A percentile compares a stretch with the other conserved stretches of the same genome.
Conservation (phyloP, 1,140 invertebrate species). For the Psix sp. region DNA sequence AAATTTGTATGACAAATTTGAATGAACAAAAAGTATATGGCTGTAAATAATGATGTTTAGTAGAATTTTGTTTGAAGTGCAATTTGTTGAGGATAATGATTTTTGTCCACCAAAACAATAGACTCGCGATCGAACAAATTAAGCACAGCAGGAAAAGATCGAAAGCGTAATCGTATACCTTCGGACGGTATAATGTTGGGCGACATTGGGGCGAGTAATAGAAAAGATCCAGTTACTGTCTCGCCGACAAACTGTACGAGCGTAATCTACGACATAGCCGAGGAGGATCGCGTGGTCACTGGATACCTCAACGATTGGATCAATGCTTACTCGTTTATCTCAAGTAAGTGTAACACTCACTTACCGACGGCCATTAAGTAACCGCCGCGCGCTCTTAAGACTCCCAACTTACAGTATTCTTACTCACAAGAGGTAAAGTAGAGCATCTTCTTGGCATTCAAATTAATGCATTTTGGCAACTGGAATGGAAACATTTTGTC, state of each 20-base stretch:
- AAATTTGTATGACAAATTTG: no score
- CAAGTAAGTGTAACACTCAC: conserved; percentile 76
- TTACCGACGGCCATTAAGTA: conserved; percentile 45
- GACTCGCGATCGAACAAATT: conserved; percentile 68
- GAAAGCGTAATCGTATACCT: conserved; percentile 66
- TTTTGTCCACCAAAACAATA: conserved; percentile 69
- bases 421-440: conserved; percentile 43
- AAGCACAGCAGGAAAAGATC: conserved; percentile 64
- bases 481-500: no score
- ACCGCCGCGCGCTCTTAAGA: conserved; percentile 29
- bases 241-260: conserved; percentile 75
- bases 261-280: conserved; percentile 70
- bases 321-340: conserved; percentile 79
- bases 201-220: conserved; percentile 61
- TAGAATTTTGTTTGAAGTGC: no score
- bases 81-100: no score
- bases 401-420: conserved; percentile 24
- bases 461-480: no score
- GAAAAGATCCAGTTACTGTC: conserved; percentile 49
- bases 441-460: conserved; percentile 4
- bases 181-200: conserved; percentile 65
- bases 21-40: no score
- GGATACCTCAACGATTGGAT: conserved; percentile 83
- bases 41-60: no score
- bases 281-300: conserved; percentile 76